phyloP scores from a whole-genome alignment of 92 coral and sea anemone species.

The Porites rus region DNA sequence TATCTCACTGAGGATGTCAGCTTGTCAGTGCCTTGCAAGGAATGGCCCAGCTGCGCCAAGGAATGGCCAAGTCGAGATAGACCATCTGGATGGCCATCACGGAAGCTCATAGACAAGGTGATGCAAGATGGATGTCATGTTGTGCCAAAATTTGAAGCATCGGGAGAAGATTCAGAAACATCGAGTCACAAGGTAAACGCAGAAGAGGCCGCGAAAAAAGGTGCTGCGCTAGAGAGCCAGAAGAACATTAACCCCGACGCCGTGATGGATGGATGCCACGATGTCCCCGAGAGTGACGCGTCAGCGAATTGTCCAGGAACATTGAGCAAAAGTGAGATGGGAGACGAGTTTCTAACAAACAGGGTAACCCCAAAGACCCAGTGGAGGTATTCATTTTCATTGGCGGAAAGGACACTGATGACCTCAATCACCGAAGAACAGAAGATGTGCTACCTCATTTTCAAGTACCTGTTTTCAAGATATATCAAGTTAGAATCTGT shows the following conservation, averaged over 20 bases:
- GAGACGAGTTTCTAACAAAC: neutral
- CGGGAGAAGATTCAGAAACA: slow-evolving; percentile 8
- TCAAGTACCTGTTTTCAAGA: slow-evolving; percentile 63
- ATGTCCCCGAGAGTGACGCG: slow-evolving; percentile 45
- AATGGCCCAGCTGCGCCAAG: slow-evolving; percentile 72
- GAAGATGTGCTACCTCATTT: slow-evolving; percentile 65
- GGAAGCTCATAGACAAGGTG: slow-evolving; percentile 56
- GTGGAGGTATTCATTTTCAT: slow-evolving; percentile 74
- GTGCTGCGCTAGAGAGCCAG: slow-evolving; percentile 15
- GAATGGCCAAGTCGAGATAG: slow-evolving; percentile 58
- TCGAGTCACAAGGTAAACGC: neutral
- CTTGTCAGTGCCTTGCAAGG: slow-evolving; percentile 62
- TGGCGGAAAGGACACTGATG: slow-evolving; percentile 67
- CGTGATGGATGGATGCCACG: slow-evolving; percentile 42
- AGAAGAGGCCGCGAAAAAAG: slow-evolving; percentile 27
- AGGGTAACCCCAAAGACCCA: slow-evolving; percentile 39
- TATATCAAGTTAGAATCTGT: slow-evolving; percentile 56
- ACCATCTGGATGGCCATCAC: slow-evolving; percentile 69
- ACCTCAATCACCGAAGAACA: slow-evolving; percentile 68
- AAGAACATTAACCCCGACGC: neutral
- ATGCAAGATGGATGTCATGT: slow-evolving; percentile 62
- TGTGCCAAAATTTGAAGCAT: slow-evolving; percentile 69
- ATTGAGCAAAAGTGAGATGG: slow-evolving; percentile 4
- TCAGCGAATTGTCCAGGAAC: slow-evolving; percentile 8
- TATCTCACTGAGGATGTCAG: slow-evolving; percentile 72